phyloP scores from a whole-genome alignment of 1,140 invertebrate genomes.

The Heliconius nattereri region DNA sequence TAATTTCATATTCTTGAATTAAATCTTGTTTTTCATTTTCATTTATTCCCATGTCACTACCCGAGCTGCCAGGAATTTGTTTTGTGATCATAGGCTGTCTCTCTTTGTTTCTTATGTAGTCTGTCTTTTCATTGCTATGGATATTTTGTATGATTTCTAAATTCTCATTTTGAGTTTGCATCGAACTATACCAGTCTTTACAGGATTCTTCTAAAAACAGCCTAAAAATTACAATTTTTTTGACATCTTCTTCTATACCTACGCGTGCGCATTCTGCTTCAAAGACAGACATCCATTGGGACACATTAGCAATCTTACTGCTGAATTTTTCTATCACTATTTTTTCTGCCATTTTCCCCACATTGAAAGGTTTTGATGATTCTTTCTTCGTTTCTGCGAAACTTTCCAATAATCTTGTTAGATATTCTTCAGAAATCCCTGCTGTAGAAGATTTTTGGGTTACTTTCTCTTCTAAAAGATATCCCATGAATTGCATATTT shows the following conservation, averaged over 20 bases:
- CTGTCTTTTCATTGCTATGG: no score
- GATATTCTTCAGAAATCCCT: background rate
- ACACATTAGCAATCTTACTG: slow-evolving; percentile 17
- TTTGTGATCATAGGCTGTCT: no score
- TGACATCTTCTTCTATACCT: background rate
- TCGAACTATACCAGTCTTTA: slow-evolving; percentile 18
- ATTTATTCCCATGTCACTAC: background rate
- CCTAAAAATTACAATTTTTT: background rate
- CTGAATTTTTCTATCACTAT: slow-evolving; percentile 16
- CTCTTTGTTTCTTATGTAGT: no score
- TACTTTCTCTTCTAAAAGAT: slow-evolving; percentile 46
- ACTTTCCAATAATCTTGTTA: background rate
- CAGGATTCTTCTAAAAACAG: slow-evolving; percentile 20
- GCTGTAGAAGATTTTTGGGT: slow-evolving; percentile 18
- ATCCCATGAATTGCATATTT: slow-evolving; percentile 53
- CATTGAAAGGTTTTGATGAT: background rate
- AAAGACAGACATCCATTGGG: slow-evolving; percentile 28
- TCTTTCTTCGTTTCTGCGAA: background rate
- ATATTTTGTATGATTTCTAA: no score
- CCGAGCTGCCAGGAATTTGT: no score
- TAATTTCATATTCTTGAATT: background rate
- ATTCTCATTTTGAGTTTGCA: background rate
- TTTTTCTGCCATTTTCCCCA: background rate
- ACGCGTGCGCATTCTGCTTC: slow-evolving; percentile 24
- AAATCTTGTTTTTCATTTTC: background rate